Conservation (phyloP, 2,888 invertebrate genomes). For the Ornithoptera alexandrae region DNA sequence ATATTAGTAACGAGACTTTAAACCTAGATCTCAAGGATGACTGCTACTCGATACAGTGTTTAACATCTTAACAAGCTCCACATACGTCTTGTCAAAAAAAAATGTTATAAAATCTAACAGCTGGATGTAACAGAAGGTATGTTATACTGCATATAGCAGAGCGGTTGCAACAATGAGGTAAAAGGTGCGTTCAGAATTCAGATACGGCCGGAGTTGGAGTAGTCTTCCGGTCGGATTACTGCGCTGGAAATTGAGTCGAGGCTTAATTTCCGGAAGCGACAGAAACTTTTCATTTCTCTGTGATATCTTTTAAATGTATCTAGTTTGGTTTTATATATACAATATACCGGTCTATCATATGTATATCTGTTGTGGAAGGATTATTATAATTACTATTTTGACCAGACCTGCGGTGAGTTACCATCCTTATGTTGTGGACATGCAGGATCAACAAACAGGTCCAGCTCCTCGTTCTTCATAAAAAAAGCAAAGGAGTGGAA, state of each 20-base stretch:
- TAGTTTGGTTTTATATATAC: slow-evolving; percentile 2
- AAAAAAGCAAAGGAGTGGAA: too few species aligned
- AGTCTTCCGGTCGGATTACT: slow-evolving; percentile 36
- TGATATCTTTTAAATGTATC: slow-evolving; percentile 18
- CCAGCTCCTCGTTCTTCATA: too few species aligned
- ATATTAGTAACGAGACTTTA: too few species aligned
- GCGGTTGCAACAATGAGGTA: slow-evolving; percentile 22
- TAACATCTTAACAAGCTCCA: too few species aligned
- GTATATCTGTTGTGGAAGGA: too few species aligned
- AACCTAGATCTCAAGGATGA: too few species aligned
- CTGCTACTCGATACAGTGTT: too few species aligned
- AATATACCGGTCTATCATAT: neutral
- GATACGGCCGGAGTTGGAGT: slow-evolving; percentile 26
- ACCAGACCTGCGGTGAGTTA: too few species aligned
- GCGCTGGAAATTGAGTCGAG: slow-evolving; percentile 40
- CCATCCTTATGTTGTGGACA: too few species aligned
- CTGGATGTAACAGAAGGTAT: neutral
- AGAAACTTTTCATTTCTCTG: slow-evolving; percentile 27
- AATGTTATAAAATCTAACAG: neutral
- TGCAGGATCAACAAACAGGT: too few species aligned
- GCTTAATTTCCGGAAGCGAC: slow-evolving; percentile 40
- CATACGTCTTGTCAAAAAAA: too few species aligned
- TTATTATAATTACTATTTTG: too few species aligned
- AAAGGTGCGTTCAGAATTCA: slow-evolving; percentile 30
- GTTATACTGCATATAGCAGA: neutral